A percentile compares a stretch with the other conserved stretches of the same genome.
phyloP scores from a whole-genome alignment of 2,888 invertebrate species.

The Lasius fuliginosus region DNA sequence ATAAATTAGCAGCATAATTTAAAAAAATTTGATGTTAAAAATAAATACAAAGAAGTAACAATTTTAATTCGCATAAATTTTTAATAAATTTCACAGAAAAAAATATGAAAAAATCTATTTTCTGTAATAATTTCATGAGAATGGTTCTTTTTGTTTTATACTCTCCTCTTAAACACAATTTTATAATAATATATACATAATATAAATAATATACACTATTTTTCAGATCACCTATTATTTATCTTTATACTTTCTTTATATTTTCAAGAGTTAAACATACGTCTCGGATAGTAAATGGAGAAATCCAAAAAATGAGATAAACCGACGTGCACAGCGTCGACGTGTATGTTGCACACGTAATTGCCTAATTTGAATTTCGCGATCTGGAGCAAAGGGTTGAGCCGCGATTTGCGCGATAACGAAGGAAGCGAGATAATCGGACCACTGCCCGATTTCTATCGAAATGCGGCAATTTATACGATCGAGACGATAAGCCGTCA shows the following conservation, averaged over 20 bases:
- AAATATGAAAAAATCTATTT: neutral
- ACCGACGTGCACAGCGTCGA: conserved; percentile 20
- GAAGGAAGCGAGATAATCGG: conserved; percentile 50
- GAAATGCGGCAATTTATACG: conserved; percentile 64
- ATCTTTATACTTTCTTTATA: neutral
- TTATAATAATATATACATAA: neutral
- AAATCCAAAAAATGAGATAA: conserved; percentile 16
- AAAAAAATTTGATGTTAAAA: neutral
- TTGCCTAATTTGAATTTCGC: conserved; percentile 63
- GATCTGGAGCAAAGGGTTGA: conserved; percentile 33
- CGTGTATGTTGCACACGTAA: conserved; percentile 45
- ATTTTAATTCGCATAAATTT: neutral
- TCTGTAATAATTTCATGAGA: neutral
- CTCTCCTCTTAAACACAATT: neutral
- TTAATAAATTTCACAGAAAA: neutral
- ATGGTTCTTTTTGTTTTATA: neutral
- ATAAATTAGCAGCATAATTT: neutral
- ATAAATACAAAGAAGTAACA: neutral
- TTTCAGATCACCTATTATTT: neutral
- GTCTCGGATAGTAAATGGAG: conserved; percentile 25
- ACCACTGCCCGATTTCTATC: conserved; percentile 59
- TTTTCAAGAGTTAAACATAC: neutral
- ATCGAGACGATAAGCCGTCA: conserved; percentile 51
- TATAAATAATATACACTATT: neutral
- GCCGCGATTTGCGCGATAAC: conserved; percentile 48